Percentiles rank a stretch among this genome's conserved stretches.
Conservation (phyloP, 2,888 invertebrate genomes). For the Trypoxylon attenuatum region DNA sequence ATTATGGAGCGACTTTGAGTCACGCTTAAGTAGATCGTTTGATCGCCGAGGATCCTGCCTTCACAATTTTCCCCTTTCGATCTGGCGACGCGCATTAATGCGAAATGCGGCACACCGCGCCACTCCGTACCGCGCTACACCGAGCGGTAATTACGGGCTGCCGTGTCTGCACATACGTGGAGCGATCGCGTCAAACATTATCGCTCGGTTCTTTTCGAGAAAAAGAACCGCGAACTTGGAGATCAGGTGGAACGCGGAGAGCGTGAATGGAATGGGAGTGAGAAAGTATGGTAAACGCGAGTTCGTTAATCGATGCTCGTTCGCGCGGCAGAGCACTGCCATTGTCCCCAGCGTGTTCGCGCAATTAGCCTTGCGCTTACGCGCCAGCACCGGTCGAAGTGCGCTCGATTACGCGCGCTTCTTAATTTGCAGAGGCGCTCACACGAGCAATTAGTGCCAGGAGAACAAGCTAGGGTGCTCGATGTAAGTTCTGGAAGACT, state of each 20-base stretch:
- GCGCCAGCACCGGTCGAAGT: conserved; percentile 21
- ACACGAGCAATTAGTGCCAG: conserved; percentile 42
- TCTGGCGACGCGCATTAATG: conserved; percentile 13
- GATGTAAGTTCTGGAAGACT: conserved; percentile 38
- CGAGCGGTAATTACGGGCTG: conserved; percentile 15
- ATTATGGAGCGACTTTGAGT: conserved; percentile 35
- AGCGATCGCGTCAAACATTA: neutral
- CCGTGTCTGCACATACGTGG: no score
- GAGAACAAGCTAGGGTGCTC: conserved; percentile 9
- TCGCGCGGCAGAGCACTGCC: conserved; percentile 3
- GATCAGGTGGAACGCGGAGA: neutral
- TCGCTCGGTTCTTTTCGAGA: neutral
- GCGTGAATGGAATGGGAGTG: neutral
- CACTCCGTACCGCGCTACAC: no score
- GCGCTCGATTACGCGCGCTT: conserved; percentile 39
- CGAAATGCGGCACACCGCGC: conserved; percentile 13
- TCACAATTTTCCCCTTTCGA: conserved; percentile 9
- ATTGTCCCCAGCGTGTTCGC: conserved; percentile 47
- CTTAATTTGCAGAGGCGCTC: conserved; percentile 44
- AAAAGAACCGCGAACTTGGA: no score
- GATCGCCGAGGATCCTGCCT: conserved; percentile 26
- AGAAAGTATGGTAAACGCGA: neutral
- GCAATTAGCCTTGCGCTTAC: conserved; percentile 43
- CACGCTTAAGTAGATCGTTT: conserved; percentile 31
- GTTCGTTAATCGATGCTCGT: conserved; percentile 18